These are phyloP conservation scores for Diogma glabrata DNA, from an alignment of 2,888 invertebrate species.

Conservation along the genomic window DNA sequence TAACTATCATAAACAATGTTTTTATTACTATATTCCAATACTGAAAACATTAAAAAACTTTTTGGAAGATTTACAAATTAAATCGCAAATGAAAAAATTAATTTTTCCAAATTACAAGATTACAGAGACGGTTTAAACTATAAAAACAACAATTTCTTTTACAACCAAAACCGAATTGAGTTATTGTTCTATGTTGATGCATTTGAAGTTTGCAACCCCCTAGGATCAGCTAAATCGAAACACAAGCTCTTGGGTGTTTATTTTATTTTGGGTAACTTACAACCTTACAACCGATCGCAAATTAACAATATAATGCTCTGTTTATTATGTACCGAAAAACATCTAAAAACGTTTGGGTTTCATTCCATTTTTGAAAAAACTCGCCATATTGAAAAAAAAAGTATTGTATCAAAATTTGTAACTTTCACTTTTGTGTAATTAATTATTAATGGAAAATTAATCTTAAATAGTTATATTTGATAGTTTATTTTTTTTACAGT, in stretches of 20 bases:
- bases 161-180: background rate
- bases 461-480: too few species aligned
- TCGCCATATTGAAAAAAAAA: background rate
- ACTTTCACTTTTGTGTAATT: too few species aligned
- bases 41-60: background rate
- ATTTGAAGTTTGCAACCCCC: background rate
- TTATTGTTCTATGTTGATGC: background rate
- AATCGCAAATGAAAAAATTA: background rate
- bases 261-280: background rate
- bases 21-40: background rate
- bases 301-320: background rate
- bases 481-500: too few species aligned
- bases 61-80: background rate
- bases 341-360: background rate
- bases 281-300: background rate
- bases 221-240: background rate
- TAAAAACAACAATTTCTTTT: background rate
- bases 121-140: background rate
- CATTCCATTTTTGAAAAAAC: background rate
- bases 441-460: too few species aligned
- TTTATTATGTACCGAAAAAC: background rate
- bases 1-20: background rate
- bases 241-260: background rate
- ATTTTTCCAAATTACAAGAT: constrained; percentile 1
- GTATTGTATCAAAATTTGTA: background rate